phyloP scores from a whole-genome alignment of 2,797 vertebrate species.

The Onychomys leucogaster region DNA sequence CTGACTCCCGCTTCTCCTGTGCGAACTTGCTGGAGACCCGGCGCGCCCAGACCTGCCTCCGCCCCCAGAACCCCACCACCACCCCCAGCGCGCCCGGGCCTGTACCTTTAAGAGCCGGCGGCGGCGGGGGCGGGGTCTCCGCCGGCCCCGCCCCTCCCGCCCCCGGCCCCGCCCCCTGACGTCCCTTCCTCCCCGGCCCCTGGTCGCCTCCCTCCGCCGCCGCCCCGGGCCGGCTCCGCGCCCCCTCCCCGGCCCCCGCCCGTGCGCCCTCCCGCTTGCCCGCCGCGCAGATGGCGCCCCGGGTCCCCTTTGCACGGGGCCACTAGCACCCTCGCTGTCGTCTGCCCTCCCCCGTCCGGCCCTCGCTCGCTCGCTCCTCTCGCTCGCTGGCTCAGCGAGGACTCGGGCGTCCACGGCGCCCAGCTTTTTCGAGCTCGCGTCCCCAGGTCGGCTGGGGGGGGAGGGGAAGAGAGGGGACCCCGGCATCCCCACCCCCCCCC shows the following conservation, averaged over 20 bases:
- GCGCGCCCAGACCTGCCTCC: slow-evolving; percentile 69
- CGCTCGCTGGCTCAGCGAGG: not conserved
- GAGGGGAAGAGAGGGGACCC: slow-evolving; percentile 68
- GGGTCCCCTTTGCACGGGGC: slow-evolving; percentile 19
- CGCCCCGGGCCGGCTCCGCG: slow-evolving; percentile 80
- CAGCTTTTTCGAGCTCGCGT: slow-evolving; percentile 71
- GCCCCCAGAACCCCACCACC: slow-evolving; percentile 31
- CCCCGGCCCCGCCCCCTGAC: slow-evolving; percentile 77
- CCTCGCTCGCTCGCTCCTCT: not conserved
- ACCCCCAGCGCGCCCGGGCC: not conserved
- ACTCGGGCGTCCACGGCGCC: slow-evolving; percentile 73
- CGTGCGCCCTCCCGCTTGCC: slow-evolving; percentile 18
- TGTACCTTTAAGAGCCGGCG: slow-evolving; percentile 81
- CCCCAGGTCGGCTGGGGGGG: slow-evolving; percentile 76
- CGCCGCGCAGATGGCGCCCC: slow-evolving; percentile 57
- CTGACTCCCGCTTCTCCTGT: not conserved
- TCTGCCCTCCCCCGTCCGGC: not conserved
- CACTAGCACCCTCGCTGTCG: slow-evolving; percentile 71
- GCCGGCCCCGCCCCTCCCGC: slow-evolving; percentile 66
- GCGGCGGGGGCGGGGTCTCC: slow-evolving; percentile 44
- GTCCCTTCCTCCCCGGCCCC: slow-evolving; percentile 65
- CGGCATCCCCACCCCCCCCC: slow-evolving; percentile 73
- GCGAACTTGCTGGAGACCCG: not conserved
- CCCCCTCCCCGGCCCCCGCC: slow-evolving; percentile 55
- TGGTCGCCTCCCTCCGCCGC: slow-evolving; percentile 73